Percentiles rank a stretch among this genome's conserved stretches.
phyloP scores from a whole-genome alignment of 2,797 vertebrate species.

The Pogonophryne albipinna region DNA sequence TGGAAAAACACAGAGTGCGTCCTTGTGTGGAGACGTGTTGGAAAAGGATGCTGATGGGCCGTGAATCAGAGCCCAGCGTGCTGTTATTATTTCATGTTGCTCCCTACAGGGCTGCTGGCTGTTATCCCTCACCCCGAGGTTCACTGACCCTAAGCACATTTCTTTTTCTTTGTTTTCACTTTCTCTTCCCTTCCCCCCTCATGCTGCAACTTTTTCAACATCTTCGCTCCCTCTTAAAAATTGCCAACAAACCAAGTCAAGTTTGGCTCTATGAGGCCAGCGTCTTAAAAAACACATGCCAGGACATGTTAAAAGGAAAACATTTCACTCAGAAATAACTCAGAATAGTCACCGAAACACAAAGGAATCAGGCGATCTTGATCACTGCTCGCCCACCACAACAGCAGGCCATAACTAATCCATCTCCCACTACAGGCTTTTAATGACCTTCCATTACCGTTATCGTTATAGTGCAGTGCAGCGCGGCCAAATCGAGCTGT shows the following conservation, averaged over 20 bases:
- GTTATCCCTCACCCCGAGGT: conserved; percentile 61
- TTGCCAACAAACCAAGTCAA: conserved; percentile 14
- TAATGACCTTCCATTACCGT: conserved; percentile 75
- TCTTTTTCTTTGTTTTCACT: conserved; percentile 53
- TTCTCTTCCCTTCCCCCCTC: background rate
- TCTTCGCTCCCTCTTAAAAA: conserved; percentile 23
- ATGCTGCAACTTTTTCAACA: background rate
- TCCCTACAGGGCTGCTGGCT: conserved; percentile 54
- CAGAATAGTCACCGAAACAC: conserved; percentile 51
- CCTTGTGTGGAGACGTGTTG: conserved; percentile 45
- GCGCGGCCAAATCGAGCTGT: conserved; percentile 50
- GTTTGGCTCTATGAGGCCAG: conserved; percentile 31
- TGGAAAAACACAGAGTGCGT: conserved; percentile 9
- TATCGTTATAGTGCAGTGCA: conserved; percentile 69
- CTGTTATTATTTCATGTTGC: conserved; percentile 66
- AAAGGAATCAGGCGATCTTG: conserved; percentile 56
- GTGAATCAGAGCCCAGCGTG: conserved; percentile 63
- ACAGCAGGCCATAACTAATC: conserved; percentile 75
- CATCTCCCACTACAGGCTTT: conserved; percentile 77
- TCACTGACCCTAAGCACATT: conserved; percentile 55
- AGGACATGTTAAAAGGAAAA: conserved; percentile 27
- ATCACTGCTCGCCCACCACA: conserved; percentile 56
- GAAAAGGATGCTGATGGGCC: conserved; percentile 63
- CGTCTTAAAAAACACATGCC: conserved; percentile 32
- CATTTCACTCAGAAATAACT: conserved; percentile 27